Evolutionary conservation across 2,888 invertebrate genomes (phyloP), one percentile per base, ranked within the genome.

Genomic region (Malachius bipustulatus): DNA sequence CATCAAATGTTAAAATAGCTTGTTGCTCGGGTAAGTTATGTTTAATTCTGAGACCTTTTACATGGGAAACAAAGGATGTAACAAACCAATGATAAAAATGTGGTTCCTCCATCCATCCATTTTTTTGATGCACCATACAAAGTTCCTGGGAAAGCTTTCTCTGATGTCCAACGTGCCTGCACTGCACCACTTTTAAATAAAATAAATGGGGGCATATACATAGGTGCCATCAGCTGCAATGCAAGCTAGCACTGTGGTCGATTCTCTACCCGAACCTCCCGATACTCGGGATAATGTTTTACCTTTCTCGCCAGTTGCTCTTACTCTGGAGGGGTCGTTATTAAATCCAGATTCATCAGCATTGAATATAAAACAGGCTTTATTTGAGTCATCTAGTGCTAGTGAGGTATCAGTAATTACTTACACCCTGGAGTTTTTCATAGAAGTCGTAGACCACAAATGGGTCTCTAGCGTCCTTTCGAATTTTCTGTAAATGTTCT

Each of bases 91-190:
- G 16, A 31, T 14, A 31, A 14, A 39, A 29, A 26, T 32, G 24
- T 15, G 39, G 32, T 14, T 38, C 37, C 34, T 46, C 43, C 46
- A 48, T 48, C 43, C 46, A 48, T 10, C 46, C 45, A 33, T 48
- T 47, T 26, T 39, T 27, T 24, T 46, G 41, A 12, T 42, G 40
- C 6, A 38, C 43, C 24, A 32, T 47, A 46, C 31, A 34, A 12
- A 8, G 44, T 47, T 14, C 44, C 44, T 16, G 44, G 40, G 37
- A 40, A 43, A 19, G 37, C 14, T 13, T 39, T 29, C 15, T 35
- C 36, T 15, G 38, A 33, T 26, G 34, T 39, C 41, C 38, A 39
- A 11, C 38, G 26, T 9, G 44, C 34, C 40, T 44, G 45, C 11
- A 47, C 45, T 15, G 36, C 37, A 16, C 35, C n/a, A 29, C 43